Evolutionary conservation across 2,113 vertebrate species (phyloP).

Genomic region (Malaclemys terrapin): DNA sequence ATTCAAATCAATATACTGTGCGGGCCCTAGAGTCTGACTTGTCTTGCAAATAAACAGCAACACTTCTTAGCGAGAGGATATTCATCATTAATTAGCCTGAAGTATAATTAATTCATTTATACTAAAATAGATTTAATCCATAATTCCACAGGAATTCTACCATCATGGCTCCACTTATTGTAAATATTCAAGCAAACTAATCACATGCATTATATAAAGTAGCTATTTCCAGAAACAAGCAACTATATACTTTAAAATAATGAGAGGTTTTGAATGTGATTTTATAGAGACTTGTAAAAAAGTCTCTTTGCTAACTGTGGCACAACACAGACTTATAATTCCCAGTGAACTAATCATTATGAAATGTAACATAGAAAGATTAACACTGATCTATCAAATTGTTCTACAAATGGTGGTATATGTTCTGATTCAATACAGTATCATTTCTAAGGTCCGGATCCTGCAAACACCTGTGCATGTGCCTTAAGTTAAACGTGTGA

Average conservation of each 20-base stretch:
- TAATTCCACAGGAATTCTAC: constrained; percentile 37
- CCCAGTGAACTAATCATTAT: background rate
- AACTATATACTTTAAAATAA: constrained; percentile 40
- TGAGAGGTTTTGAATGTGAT: constrained; percentile 9
- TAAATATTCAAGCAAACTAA: constrained; percentile 32
- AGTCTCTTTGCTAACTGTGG: background rate
- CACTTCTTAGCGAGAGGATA: background rate
- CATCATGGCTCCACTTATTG: constrained; percentile 1
- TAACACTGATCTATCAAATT: background rate
- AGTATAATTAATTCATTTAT: constrained; percentile 11
- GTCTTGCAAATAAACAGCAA: constrained; percentile 3
- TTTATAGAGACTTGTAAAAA: background rate
- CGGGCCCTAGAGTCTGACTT: background rate
- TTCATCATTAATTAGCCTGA: background rate
- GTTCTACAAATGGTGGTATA: fast-evolving
- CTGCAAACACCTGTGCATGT: background rate
- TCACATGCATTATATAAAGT: constrained; percentile 47
- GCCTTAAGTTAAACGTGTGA: background rate
- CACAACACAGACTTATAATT: background rate
- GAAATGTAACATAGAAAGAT: background rate
- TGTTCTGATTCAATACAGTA: background rate
- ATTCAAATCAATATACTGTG: background rate
- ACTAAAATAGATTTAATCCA: background rate
- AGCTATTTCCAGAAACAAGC: constrained; percentile 55
- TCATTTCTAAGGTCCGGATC: background rate